Evolutionary conservation across 2,113 vertebrate genomes (phyloP), one percentile per base, ranked within the genome.

Genomic region (Rousettus leschenaultii): DNA sequence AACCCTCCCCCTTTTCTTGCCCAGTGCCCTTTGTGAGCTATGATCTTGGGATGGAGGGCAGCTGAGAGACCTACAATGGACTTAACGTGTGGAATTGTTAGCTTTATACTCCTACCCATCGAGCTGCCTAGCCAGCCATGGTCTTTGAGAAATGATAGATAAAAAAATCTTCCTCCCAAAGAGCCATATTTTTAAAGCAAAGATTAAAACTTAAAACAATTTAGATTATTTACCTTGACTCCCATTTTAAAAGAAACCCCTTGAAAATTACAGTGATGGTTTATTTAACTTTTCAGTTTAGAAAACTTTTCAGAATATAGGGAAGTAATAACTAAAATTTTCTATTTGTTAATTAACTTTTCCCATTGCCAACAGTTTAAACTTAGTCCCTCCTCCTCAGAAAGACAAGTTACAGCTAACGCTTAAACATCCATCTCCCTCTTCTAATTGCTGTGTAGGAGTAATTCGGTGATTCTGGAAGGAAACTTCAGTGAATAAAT

Each of bases 401-500:
- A 95, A 95, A 97, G 97, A 97, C 91, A 97, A 95, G 92, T 88
- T 98, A 91, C 53, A 97, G 95, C 68, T 98, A 89, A 94, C 9
- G 21, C 30, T 97, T 97, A 97, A 98, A 98, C 97, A 97, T 75
- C 98, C 68, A 96, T 97, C 95, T 94, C 88, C 96, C 96, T 38
- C 45, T 95, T 95, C 89, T 98, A 98, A 98, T 98, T 98, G 98
- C 96, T 97, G 96, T 97, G 98, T 98, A 97, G 98, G 98, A 98
- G 98, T 98, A 94, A 97, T 97, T 96, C 94, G 97, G 92, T 98
- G 97, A 97, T 95, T 97, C 84, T 97, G 96, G 97, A 95, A 98
- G 96, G 95, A 97, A 98, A 97, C 92, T 97, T 95, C 97, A 95
- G 94, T 95, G 97, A 98, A 98, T 95, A 97, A 98, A 98, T 97